Base-by-base conservation (phyloP, 1,140 invertebrate genomes). In the Brachystomella parvula region DNA sequence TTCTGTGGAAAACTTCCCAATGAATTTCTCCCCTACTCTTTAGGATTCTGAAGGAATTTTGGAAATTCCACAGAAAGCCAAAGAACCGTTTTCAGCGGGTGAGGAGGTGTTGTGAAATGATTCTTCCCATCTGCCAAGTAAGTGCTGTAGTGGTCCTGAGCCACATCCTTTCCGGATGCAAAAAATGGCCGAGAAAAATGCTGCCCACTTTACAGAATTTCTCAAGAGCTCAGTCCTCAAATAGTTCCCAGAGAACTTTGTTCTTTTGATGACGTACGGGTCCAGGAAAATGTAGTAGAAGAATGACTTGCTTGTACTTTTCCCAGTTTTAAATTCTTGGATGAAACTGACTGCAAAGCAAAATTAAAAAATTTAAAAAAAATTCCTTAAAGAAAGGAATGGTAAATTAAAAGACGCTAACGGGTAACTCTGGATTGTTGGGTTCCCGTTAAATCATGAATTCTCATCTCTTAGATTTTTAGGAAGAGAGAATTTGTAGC, bases 81-180 rank as follows among this genome's bases (percentile, higher is more conserved):
- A n/a, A n/a, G n/a, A n/a, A n/a, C n/a, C n/a, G n/a, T n/a, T n/a
- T n/a, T n/a, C n/a, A n/a, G n/a, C n/a, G n/a, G n/a, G n/a, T n/a
- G n/a, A 24, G 17, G 0, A 3, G 17, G 19, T 12, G 58, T 61
- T 57, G 56, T 61, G n/a, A 63, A 15, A 26, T 65, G 28, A 3
- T 31, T 57, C 56, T 73, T 73, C 1, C 69, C 69, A 29, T 73
- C 72, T 24, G 64, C 63, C 12, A 73, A 49, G n/a, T n/a, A n/a
- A n/a, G 64, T 73, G 69, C 15, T 67, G 35, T 1, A 73, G 15
- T 0, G 72, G 72, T n/a, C 72, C 12, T 30, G 58, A 69, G 12
- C 69, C 72, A 47, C 44, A 62, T 6, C 64, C 72, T 57, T 73
- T 73, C 1, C 72, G 69, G 0, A 73, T 67, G 35, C 71, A 73